Percentiles rank a stretch among this genome's conserved stretches.
phyloP scores from a whole-genome alignment of 2,797 vertebrate genomes.

The Picus viridis region DNA sequence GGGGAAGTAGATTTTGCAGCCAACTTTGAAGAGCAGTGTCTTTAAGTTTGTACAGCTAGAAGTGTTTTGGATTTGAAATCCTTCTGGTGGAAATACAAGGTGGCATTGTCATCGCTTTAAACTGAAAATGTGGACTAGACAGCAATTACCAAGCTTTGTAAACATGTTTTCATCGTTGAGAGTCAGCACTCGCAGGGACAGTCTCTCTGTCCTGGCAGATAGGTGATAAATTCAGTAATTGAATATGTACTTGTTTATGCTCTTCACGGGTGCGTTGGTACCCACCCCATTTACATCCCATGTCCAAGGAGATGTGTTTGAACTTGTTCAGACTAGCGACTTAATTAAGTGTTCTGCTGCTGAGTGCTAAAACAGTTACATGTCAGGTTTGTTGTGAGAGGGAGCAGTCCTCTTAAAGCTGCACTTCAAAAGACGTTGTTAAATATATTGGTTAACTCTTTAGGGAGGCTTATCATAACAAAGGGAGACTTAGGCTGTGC shows the following conservation, averaged over 20 bases:
- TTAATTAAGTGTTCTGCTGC: slow-evolving; percentile 32
- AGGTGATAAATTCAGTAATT: slow-evolving; percentile 21
- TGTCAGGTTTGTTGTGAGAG: not conserved
- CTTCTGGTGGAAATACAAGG: not conserved
- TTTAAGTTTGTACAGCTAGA: not conserved
- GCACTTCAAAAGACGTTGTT: slow-evolving; percentile 32
- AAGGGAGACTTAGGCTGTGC: not conserved
- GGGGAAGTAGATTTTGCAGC: not conserved
- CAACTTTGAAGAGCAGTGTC: not conserved
- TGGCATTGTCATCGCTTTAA: not conserved
- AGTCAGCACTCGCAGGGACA: not conserved
- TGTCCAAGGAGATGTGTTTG: slow-evolving; percentile 36
- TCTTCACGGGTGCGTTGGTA: slow-evolving; percentile 15
- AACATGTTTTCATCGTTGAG: not conserved
- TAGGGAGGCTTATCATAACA: not conserved
- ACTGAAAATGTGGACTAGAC: not conserved
- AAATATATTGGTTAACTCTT: slow-evolving; percentile 43
- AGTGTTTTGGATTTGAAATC: not conserved
- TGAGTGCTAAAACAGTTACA: slow-evolving; percentile 13
- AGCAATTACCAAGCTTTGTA: slow-evolving; percentile 10
- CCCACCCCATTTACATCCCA: slow-evolving; percentile 29
- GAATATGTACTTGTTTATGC: slow-evolving; percentile 17
- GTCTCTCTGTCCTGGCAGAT: not conserved
- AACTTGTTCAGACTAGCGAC: slow-evolving; percentile 47
- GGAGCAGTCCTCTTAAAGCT: slow-evolving; percentile 1